Percentiles rank a stretch among this genome's conserved stretches.
Conservation (phyloP, 2,113 vertebrate genomes). For the Tachysurus fulvidraco region DNA sequence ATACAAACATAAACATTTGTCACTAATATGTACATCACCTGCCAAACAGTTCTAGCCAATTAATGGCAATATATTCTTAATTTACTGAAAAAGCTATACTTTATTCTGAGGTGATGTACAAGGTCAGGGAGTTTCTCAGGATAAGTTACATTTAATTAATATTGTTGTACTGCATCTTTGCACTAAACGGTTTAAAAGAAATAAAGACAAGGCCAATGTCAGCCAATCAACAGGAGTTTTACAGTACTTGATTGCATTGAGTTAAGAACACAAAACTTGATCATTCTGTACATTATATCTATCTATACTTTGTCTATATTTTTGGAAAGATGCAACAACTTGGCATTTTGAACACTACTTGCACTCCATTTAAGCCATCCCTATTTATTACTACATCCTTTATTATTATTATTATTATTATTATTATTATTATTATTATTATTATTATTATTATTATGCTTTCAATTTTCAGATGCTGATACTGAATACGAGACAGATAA, state of each 20-base stretch:
- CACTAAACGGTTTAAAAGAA: neutral
- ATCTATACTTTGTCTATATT: neutral
- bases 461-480: slow-evolving; percentile 33
- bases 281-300: neutral
- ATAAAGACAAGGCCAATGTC: neutral
- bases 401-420: neutral
- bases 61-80: neutral
- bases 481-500: neutral
- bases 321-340: neutral
- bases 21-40: neutral
- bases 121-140: neutral
- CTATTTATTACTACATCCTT: neutral
- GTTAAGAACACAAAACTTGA: neutral
- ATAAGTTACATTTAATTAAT: neutral
- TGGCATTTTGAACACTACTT: neutral
- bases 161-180: neutral
- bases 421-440: neutral
- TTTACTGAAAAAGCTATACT: neutral
- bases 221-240: neutral
- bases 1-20: neutral
- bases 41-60: neutral
- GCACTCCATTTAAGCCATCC: neutral
- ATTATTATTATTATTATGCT: neutral
- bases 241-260: neutral
- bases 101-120: neutral